Evolutionary conservation across 2,888 invertebrate genomes (phyloP).

Genomic region (Portevinia maculata): DNA sequence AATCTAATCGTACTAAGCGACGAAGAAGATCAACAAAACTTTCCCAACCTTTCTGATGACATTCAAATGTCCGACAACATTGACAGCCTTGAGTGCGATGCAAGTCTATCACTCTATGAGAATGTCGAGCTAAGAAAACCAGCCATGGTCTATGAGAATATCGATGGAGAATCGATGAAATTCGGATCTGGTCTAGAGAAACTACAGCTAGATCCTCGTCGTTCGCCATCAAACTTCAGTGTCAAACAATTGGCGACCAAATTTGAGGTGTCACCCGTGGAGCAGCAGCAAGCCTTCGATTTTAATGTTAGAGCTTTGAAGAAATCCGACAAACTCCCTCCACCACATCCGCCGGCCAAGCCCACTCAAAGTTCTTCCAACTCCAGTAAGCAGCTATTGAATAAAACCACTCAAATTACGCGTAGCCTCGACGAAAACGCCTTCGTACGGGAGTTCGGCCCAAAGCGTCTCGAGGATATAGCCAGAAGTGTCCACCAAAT

Average conservation of each 20-base stretch:
- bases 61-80: constrained; percentile 76
- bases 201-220: constrained; percentile 76
- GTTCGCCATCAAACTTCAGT: constrained; percentile 83
- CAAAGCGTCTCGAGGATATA: constrained; percentile 80
- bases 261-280: constrained; percentile 86
- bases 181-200: constrained; percentile 60
- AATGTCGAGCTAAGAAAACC: constrained; percentile 82
- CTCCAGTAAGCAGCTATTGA: constrained; percentile 81
- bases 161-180: constrained; percentile 80
- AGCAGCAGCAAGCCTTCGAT: constrained; percentile 84
- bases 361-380: constrained; percentile 41
- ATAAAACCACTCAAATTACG: constrained; percentile 86
- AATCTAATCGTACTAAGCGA: constrained; percentile 74
- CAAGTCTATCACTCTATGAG: constrained; percentile 81
- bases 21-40: constrained; percentile 75
- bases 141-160: constrained; percentile 81
- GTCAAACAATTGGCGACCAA: constrained; percentile 86
- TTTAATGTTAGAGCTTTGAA: constrained; percentile 80
- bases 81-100: constrained; percentile 77
- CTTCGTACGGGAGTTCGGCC: constrained; percentile 87
- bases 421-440: constrained; percentile 89
- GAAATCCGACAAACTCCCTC: constrained; percentile 55
- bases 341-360: constrained; percentile 48
- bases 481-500: constrained; percentile 79
- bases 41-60: constrained; percentile 73